Conservation (phyloP, 64 coral and sea anemone genomes). For the Stichodactyla mertensii region DNA sequence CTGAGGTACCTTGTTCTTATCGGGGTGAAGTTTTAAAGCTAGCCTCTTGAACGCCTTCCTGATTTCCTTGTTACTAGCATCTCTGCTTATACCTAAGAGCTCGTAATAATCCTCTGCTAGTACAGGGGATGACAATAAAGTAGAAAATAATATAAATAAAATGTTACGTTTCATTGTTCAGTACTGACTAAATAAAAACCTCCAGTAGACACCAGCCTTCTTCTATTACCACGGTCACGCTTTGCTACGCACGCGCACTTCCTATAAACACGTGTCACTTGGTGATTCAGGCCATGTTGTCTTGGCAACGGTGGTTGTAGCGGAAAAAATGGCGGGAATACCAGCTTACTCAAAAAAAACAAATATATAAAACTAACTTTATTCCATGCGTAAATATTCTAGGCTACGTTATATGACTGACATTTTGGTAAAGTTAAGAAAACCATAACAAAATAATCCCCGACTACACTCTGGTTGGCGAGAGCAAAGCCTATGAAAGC, state of each 20-base stretch:
- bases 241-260: background rate
- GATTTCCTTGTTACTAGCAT: constrained; percentile 92
- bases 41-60: constrained; percentile 91
- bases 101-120: constrained; percentile 93
- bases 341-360: background rate
- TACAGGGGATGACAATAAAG: constrained; percentile 71
- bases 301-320: background rate
- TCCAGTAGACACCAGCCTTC: constrained; percentile 24
- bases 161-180: constrained; percentile 66
- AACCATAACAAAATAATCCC: background rate
- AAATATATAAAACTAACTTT: background rate
- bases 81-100: constrained; percentile 81
- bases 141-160: constrained; percentile 91
- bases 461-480: background rate
- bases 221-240: background rate
- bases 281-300: constrained; percentile 10
- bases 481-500: background rate
- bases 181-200: constrained; percentile 10
- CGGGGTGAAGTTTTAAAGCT: constrained; percentile 84
- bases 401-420: background rate
- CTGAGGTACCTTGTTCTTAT: constrained; percentile 80
- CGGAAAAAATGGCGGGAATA: constrained; percentile 21
- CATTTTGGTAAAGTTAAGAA: background rate
- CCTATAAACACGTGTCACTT: constrained; percentile 28
- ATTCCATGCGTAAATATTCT: background rate